Evolutionary conservation across 2,888 invertebrate genomes (phyloP).

Genomic region (Tiliacea aurago): DNA sequence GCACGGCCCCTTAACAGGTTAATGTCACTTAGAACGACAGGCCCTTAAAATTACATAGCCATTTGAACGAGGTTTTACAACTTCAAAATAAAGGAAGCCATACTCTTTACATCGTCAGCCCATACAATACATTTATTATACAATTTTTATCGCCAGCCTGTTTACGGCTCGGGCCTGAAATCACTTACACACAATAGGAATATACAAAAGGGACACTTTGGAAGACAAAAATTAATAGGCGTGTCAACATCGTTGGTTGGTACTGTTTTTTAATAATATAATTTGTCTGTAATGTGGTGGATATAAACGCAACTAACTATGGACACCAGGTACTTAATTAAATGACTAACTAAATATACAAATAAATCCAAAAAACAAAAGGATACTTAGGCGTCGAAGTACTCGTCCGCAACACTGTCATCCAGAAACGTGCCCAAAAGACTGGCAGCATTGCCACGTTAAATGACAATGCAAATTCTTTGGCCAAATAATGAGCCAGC

Average conservation of each 20-base stretch:
- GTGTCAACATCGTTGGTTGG: not conserved
- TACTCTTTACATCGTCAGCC: constrained; percentile 28
- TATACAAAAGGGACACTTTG: constrained; percentile 16
- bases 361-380: no score
- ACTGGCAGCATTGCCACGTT: no score
- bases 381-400: no score
- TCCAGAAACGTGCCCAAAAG: no score
- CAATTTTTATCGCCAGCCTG: constrained; percentile 49
- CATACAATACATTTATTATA: constrained; percentile 57
- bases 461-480: no score
- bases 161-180: constrained; percentile 24
- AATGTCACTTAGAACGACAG: not conserved
- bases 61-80: constrained; percentile 38
- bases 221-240: not conserved
- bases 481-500: no score
- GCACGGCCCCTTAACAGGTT: no score
- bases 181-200: not conserved
- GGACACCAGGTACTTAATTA: no score
- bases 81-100: constrained; percentile 47
- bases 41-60: constrained; percentile 21
- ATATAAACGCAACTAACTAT: no score
- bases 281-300: no score
- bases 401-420: no score
- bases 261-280: not conserved
- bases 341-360: no score